Evolutionary conservation across 2,113 vertebrate genomes (phyloP), one percentile per base, ranked within the genome.

Genomic region (Picathartes gymnocephalus): DNA sequence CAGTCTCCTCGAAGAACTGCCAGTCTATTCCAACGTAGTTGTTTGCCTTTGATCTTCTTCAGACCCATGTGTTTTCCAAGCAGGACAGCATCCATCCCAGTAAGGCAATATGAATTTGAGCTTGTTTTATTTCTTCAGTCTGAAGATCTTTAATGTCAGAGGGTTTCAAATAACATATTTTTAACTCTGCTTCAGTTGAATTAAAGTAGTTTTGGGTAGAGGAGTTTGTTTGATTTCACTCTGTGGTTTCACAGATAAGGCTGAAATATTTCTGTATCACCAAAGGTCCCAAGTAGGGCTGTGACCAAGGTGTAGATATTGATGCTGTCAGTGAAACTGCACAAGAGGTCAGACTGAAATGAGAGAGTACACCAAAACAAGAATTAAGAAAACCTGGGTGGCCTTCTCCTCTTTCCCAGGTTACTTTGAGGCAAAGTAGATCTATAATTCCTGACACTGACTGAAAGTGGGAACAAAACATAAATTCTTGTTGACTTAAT

Each of bases 401-500:
- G 27, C 93, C 71, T 81, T 86, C 91, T 96, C 47, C 40, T 89
- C 88, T 96, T 97, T 96, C 92, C 85, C 93, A 94, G 92, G 44
- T 95, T 97, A 81, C 92, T 96, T 87, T 91, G 95, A 94, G 64
- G 79, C 87, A 95, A 93, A 96, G 68, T 60, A 97, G 95, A 97
- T 97, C 96, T 72, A 90, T 98, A 97, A 95, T 96, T 95, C 81
- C 94, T 97, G 95, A 97, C 83, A 95, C 85, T 96, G 97, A 93
- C 95, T 96, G 85, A 97, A 97, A 96, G 86, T 94, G 93, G 87
- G 94, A 96, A 90, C 50, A 74, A 97, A 95, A 87, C 93, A 97
- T 96, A 97, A 97, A 97, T 98, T 97, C 88, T 95, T 96, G 90
- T 97, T 97, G 97, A 95, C 91, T 97, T 97, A 97, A 97, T 98